Evolutionary conservation across 2,113 vertebrate species (phyloP).

Genomic region (Orthonyx spaldingii): DNA sequence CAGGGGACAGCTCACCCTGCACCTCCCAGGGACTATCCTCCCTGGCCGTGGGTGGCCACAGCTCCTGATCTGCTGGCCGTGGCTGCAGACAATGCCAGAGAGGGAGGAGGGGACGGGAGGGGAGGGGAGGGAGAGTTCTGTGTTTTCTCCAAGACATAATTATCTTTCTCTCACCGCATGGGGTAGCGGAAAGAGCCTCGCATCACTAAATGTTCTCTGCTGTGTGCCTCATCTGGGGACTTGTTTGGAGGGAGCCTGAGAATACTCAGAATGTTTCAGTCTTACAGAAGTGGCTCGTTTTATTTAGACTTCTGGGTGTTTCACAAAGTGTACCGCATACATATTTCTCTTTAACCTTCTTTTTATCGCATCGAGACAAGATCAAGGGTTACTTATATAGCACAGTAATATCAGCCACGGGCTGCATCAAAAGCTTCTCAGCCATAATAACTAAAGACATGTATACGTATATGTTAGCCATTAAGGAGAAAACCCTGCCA

Average conservation of each 20-base stretch:
- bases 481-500: conserved; percentile 59
- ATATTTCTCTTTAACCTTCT: conserved; percentile 58
- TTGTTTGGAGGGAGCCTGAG: neutral
- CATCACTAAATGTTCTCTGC: neutral
- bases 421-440: conserved; percentile 28
- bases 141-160: neutral
- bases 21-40: neutral
- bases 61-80: neutral
- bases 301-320: neutral
- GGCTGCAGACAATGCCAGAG: neutral
- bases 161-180: neutral
- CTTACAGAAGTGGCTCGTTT: neutral
- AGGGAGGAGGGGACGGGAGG: neutral
- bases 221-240: neutral
- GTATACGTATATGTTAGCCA: conserved; percentile 41
- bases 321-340: neutral
- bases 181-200: neutral
- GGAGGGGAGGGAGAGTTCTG: neutral
- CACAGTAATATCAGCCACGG: conserved; percentile 42
- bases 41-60: neutral
- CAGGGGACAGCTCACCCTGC: neutral
- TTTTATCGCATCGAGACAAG: neutral
- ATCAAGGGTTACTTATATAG: conserved; percentile 51
- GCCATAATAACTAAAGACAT: conserved; percentile 23
- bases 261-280: neutral